Percentiles rank a stretch among this genome's conserved stretches.
phyloP scores from a whole-genome alignment of 2,113 vertebrate genomes.

The Nothocercus julius region DNA sequence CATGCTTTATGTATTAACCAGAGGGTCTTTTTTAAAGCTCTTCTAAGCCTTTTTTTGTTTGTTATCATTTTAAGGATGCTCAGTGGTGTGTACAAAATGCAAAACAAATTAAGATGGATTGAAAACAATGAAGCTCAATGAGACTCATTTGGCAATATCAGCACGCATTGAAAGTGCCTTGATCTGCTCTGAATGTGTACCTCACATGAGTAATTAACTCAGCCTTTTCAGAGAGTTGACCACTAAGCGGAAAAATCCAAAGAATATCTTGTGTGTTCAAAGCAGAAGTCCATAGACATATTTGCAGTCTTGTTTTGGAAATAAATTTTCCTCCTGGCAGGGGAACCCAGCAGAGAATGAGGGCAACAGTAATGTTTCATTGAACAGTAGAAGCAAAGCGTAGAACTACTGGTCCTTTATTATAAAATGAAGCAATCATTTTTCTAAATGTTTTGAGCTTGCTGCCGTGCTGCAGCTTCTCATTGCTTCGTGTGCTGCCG shows the following conservation, averaged over 20 bases:
- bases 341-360: neutral
- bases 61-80: neutral
- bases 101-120: neutral
- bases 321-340: neutral
- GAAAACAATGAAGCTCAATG: neutral
- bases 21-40: neutral
- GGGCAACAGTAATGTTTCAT: neutral
- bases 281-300: neutral
- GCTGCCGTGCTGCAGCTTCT: neutral
- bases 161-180: neutral
- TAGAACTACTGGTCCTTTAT: neutral
- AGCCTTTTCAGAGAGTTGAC: neutral
- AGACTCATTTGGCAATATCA: neutral
- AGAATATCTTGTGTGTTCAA: neutral
- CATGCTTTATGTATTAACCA: neutral
- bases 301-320: neutral
- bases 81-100: neutral
- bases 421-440: neutral
- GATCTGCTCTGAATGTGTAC: neutral
- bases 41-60: neutral
- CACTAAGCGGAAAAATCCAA: neutral
- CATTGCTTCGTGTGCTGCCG: neutral
- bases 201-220: neutral
- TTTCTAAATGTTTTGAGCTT: neutral
- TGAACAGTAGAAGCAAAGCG: rapidly evolving